Conservation (phyloP, 2,797 vertebrate species). For the Melanotaenia trifasciata region DNA sequence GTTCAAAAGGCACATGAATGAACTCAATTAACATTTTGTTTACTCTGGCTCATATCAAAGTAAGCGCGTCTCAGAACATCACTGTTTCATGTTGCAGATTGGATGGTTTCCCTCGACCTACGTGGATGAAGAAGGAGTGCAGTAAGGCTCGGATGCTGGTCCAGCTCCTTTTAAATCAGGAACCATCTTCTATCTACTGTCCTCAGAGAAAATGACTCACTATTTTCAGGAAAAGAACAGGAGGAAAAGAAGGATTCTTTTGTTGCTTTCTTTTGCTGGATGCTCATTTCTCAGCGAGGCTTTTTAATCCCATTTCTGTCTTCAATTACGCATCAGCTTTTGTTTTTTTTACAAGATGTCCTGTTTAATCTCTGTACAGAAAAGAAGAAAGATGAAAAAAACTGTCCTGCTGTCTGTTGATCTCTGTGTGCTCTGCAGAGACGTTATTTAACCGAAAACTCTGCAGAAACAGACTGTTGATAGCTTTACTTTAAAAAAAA, state of each 20-base stretch:
- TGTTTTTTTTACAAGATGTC: slow-evolving; percentile 51
- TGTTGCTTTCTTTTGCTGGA: slow-evolving; percentile 67
- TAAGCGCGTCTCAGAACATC: slow-evolving; percentile 15
- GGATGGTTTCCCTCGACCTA: slow-evolving; percentile 99
- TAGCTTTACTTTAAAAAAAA: slow-evolving; percentile 75
- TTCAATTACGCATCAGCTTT: slow-evolving; percentile 73
- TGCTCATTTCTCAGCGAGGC: slow-evolving; percentile 65
- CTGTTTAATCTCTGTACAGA: slow-evolving; percentile 69
- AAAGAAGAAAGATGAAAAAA: slow-evolving; percentile 47
- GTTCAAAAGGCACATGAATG: background rate
- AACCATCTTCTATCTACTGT: slow-evolving; percentile 65
- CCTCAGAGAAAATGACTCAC: slow-evolving; percentile 70
- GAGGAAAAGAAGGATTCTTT: slow-evolving; percentile 43
- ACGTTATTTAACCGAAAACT: slow-evolving; percentile 45
- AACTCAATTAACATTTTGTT: slow-evolving; percentile 32
- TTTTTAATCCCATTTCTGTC: slow-evolving; percentile 68
- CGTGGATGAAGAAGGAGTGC: slow-evolving; percentile 94
- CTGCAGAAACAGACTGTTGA: slow-evolving; percentile 54
- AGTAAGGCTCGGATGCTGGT: slow-evolving; percentile 74
- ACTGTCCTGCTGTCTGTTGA: slow-evolving; percentile 44
- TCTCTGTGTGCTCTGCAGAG: slow-evolving; percentile 51
- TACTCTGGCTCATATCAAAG: background rate
- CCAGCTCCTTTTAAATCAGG: slow-evolving; percentile 62
- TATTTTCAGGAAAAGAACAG: slow-evolving; percentile 73
- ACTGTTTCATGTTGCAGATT: slow-evolving; percentile 81